Base-by-base conservation (phyloP, 2,797 vertebrate genomes). In the Sebastes alutus region DNA sequence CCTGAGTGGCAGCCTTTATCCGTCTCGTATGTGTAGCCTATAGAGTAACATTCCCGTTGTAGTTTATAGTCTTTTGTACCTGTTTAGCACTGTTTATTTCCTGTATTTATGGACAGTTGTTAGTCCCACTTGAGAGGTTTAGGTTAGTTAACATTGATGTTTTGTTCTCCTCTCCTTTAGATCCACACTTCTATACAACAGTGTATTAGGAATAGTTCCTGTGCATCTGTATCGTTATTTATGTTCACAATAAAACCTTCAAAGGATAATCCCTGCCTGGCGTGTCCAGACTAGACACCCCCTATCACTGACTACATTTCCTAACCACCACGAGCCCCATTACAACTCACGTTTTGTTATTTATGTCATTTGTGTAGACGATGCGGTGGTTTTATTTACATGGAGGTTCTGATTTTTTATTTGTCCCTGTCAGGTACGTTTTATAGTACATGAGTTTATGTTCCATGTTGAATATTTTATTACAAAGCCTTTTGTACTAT, bases 401-500 rank as follows among this genome's bases (percentile, higher is more conserved):
- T 23, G 12, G 8, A 9, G 2, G 23, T 30, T 76, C 20, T 38
- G 13, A n/a, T 52, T 64, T 20, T 35, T 38, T 65, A 27, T 72
- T 55, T 67, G 42, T 61, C 46, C 25, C 42, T 56, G 25, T 67
- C 74, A 46, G 16, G 9, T 72, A 18, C 14, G 12, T 73, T 73
- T 73, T 61, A 42, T 60, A 23, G 22, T 5, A 35, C 22, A 38
- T 7, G 5, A 29, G 20, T 35, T 73, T n/a, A 68, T 78, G 58
- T 68, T 62, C 55, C 46, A 67, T 58, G 56, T 29, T 73, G 14
- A 63, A 77, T 73, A 73, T 72, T 77, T 62, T 27, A 82, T 46
- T 55, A 77, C 1, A 14, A 46, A 38, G 32, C 30, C 32, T 23
- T 72, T 42, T 72, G 46, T 27, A 35, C 6, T 66, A 8, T 18